phyloP scores from a whole-genome alignment of 37 sponge, comb jelly and placozoan genomes.

The Diacarnus erythraeanus region DNA sequence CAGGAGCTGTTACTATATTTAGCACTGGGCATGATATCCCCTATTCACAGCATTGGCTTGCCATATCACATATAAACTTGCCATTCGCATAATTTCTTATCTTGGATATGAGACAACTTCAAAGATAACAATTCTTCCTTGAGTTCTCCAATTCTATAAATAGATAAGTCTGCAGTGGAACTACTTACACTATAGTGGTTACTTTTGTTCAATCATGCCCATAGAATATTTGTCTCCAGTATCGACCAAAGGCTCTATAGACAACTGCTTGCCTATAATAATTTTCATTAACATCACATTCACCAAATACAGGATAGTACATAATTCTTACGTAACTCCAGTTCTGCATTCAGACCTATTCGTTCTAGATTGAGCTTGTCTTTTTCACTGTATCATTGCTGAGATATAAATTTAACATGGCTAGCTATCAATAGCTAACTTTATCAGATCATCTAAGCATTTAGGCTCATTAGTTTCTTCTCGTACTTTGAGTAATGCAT shows the following conservation, averaged over 20 bases:
- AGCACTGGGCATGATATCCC: no score
- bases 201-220: no score
- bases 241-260: conserved; percentile 1
- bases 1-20: neutral
- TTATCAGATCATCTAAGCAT: neutral
- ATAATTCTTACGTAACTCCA: conserved; percentile 35
- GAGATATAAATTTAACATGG: neutral
- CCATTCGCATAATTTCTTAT: conserved; percentile 36
- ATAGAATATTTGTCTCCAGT: no score
- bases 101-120: neutral
- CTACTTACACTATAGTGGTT: no score
- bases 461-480: neutral
- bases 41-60: neutral
- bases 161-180: no score
- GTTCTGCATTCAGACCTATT: neutral
- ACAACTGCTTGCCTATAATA: conserved; percentile 15
- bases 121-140: neutral
- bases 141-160: conserved; percentile 23
- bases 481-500: conserved; percentile 1
- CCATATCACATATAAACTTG: conserved; percentile 8
- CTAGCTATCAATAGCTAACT: neutral
- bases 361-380: conserved; percentile 4
- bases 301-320: no score
- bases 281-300: no score
- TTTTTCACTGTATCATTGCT: conserved; percentile 8